Conservation (phyloP, 2,113 vertebrate genomes). For the Hipposideros armiger region DNA sequence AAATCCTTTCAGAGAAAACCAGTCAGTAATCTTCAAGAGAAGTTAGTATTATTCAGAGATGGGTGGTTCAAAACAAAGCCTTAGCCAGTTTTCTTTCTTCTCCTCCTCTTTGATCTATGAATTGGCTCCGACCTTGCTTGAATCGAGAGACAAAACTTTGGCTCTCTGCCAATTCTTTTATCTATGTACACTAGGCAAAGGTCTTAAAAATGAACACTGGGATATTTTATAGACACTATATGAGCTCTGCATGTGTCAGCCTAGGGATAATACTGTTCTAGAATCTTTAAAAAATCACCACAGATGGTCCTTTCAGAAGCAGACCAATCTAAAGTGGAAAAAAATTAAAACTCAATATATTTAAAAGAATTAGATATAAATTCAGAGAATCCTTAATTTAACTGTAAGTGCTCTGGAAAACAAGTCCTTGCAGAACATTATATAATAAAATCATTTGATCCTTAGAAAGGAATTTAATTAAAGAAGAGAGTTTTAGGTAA, state of each 20-base stretch:
- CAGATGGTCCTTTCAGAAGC: slow-evolving; percentile 6
- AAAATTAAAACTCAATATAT: neutral
- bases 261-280: neutral
- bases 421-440: slow-evolving; percentile 4
- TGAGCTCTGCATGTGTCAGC: rapidly evolving
- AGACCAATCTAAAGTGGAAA: neutral
- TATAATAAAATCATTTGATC: slow-evolving; percentile 56
- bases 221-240: neutral
- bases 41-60: slow-evolving; percentile 53
- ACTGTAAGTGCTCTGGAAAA: neutral
- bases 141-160: neutral
- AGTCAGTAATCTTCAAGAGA: slow-evolving; percentile 50
- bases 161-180: slow-evolving; percentile 6
- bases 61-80: neutral
- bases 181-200: rapidly evolving
- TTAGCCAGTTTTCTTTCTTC: slow-evolving; percentile 60
- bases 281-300: neutral
- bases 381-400: neutral
- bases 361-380: slow-evolving; percentile 32
- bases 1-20: slow-evolving; percentile 1
- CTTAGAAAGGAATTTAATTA: slow-evolving; percentile 44
- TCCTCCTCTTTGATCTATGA: neutral
- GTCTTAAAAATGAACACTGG: neutral
- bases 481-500: slow-evolving; percentile 49
- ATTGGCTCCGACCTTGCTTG: neutral